Evolutionary conservation across 2,888 invertebrate genomes (phyloP), one percentile per base, ranked within the genome.

Genomic region (Eueremaeus valkanovi): DNA sequence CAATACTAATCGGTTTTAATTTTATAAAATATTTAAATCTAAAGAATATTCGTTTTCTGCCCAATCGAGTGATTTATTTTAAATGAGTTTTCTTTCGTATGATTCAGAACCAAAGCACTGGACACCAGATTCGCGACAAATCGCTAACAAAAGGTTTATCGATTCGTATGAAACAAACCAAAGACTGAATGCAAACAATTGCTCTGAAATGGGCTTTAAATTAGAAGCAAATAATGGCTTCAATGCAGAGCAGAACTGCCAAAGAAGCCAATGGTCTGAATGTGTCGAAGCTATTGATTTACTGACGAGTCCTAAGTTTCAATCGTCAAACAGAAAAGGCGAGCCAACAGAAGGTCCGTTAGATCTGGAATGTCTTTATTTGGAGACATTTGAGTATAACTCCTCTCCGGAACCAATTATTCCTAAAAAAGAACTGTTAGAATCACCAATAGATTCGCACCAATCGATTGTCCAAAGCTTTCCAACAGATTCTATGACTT

Each of bases 331-430:
- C 1, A 11, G 31, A 8, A 61, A 61, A 61, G 31, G 16, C 5
- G 16, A 1, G 27, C 58, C 11, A 6, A 61, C n/a, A 2, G 61
- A 61, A 6, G 61, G 31, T 13, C 27, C 31, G 1, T 31, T 61
- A 61, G 61, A 61, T 61, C 61, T 61, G 61, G 61, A 61, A 29
- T 61, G 61, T 61, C 33, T 61, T 31, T 61, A 61, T 61, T 61
- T 31, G 16, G 61, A 61, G 27, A 11, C 27, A n/a, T 61, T 61
- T 61, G 31, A 61, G 3, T 29, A 29, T 13, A 61, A 29, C 31
- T 61, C 31, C 9, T 31, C 27, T 1, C 61, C 27, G 31, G 61
- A 61, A 61, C 9, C 16, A 9, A 2, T 58, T 16, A 31, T 31
- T 1, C 61, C 61, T 3, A 61, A 61, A 31, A 61, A 31, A 31